A percentile compares a stretch with the other conserved stretches of the same genome.
These are phyloP conservation scores for Leptobrachium leishanense DNA, from an alignment of 2,113 vertebrate genomes.

Conservation along the genomic window DNA sequence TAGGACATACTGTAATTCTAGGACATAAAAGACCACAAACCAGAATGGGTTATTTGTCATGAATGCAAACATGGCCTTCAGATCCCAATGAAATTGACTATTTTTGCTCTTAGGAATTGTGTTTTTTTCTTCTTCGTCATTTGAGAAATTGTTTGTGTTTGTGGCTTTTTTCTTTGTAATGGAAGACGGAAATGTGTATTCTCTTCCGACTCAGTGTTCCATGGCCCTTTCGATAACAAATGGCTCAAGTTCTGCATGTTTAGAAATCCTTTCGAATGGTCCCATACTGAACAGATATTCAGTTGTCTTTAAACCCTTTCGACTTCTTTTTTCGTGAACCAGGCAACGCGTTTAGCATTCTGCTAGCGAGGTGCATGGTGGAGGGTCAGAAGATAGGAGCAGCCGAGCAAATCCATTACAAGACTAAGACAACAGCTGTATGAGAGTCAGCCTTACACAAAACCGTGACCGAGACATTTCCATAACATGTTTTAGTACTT, in stretches of 20 bases:
- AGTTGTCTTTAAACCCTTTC: not conserved
- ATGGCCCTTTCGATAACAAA: not conserved
- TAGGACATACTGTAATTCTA: not conserved
- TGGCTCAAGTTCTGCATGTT: not conserved
- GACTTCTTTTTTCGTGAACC: not conserved
- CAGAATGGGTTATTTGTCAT: slow-evolving; percentile 10
- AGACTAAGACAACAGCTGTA: not conserved
- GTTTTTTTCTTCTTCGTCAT: slow-evolving; percentile 8
- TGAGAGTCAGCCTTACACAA: slow-evolving; percentile 1
- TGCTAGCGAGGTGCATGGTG: not conserved
- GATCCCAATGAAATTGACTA: slow-evolving; percentile 17
- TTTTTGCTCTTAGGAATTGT: slow-evolving; percentile 1
- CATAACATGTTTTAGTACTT: not conserved
- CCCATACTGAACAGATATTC: not conserved
- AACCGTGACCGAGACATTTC: slow-evolving; percentile 1
- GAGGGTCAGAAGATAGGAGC: not conserved
- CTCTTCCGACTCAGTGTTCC: not conserved
- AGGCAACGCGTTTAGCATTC: not conserved
- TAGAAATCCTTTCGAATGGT: not conserved
- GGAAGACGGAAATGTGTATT: not conserved
- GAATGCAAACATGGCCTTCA: slow-evolving; percentile 24
- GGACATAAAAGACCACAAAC: slow-evolving; percentile 6
- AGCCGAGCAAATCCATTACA: slow-evolving; percentile 1
- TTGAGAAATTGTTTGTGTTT: slow-evolving; percentile 6
- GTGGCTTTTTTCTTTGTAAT: slow-evolving; percentile 1